Conservation (phyloP, 1,140 invertebrate genomes). For the Steinernema khuongi region DNA sequence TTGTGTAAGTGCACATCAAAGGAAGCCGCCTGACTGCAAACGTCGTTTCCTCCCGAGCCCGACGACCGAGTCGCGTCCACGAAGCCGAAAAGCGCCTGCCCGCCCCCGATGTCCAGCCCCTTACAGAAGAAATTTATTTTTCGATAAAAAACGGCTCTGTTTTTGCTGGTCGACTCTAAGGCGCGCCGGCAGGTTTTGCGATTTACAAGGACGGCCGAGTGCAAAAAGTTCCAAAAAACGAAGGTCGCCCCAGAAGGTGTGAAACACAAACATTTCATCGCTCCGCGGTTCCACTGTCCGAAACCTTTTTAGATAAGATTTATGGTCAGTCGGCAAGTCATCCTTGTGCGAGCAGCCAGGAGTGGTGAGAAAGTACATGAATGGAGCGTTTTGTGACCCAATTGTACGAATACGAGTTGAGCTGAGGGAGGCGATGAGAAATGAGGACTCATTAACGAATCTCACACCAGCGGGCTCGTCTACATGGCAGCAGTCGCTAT, state of each 20-base stretch:
- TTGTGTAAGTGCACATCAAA: slow-evolving; percentile 17
- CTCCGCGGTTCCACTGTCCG: not conserved
- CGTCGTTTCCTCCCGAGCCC: not conserved
- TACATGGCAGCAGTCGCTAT: no score
- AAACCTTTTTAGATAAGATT: not conserved
- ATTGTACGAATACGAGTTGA: no score
- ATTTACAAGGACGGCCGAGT: not conserved
- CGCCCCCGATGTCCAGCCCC: not conserved
- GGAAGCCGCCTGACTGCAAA: slow-evolving; percentile 6
- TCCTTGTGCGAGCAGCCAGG: not conserved
- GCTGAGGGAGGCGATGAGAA: no score
- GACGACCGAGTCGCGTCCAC: not conserved
- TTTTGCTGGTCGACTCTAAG: not conserved
- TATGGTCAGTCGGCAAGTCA: not conserved
- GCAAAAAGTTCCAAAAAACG: not conserved
- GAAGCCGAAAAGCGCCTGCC: not conserved
- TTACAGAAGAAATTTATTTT: not conserved
- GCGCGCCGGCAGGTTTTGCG: not conserved
- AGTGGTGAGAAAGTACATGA: not conserved
- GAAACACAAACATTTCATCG: not conserved
- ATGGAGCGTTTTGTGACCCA: no score
- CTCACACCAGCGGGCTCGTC: no score
- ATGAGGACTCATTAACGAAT: no score
- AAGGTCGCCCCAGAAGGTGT: not conserved
- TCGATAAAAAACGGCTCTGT: not conserved